Base-by-base conservation (phyloP, 2,113 vertebrate genomes). In the Notarius quadriscutis region DNA sequence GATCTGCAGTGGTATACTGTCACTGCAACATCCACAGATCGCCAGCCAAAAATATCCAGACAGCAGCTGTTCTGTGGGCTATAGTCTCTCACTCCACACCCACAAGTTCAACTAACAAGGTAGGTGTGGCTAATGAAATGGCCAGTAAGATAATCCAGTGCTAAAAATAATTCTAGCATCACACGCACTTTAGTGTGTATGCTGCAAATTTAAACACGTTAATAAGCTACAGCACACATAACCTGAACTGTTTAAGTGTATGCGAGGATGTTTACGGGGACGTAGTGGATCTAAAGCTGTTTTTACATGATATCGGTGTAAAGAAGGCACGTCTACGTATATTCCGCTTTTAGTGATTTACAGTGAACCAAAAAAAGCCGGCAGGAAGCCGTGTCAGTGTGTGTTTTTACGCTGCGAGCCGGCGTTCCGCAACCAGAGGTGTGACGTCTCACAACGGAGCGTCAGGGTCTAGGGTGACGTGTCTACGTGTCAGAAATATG, bases 51-150 rank as follows among this genome's bases (percentile, higher is more conserved):
- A 60, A 53, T 78, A 78, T 27, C 50, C 75, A 53, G 22, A 53
- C 75, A 27, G 75, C 75, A 81, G 55, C 57, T 81, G 78, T 41
- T 41, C 27, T 60, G 27, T 60, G 79, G 53, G 79, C 60, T 30
- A 34, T 1, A 10, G 55, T 34, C 55, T 60, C 79, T 22, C 79
- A 20, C 55, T 11, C n/a, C 30, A 41, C 78, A 58, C 53, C 27
- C n/a, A 30, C 53, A 78, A 15, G 11, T 11, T 18, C 30, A 80
- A 80, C 53, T 58, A 18, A 57, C 15, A 80, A 58, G 27, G 7
- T 57, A 55, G 25, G 27, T 17, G n/a, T 20, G 7, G 7, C 15
- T 34, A 30, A 34, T 20, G 17, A 80, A 80, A 58, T 34, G 17
- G 12, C 51, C 3, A 20, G 50, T 27, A 80, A 58, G 8, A 34